These are phyloP conservation scores for Drosophila hamatofila DNA, from an alignment of 2,888 invertebrate species.

Conservation along the genomic window DNA sequence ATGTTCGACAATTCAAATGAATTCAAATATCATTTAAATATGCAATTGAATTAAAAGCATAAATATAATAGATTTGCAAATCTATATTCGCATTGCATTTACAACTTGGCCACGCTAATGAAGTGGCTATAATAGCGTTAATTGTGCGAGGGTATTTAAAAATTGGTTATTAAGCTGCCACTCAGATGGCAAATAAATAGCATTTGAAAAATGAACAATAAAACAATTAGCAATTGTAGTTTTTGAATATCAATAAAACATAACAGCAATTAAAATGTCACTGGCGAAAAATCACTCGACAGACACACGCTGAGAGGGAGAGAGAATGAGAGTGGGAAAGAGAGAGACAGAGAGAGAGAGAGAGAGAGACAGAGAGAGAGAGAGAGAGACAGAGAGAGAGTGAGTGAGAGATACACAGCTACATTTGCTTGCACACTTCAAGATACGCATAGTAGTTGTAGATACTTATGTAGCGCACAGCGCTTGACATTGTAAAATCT, in stretches of 20 bases:
- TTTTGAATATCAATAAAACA: slow-evolving; percentile 81
- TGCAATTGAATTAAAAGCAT: not conserved
- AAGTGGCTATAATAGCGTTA: slow-evolving; percentile 73
- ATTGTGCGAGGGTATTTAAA: slow-evolving; percentile 76
- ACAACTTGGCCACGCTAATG: slow-evolving; percentile 46
- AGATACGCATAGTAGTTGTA: slow-evolving; percentile 38
- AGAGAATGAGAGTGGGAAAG: too few relatives aligned
- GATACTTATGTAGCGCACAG: slow-evolving; percentile 45
- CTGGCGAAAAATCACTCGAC: slow-evolving; percentile 69
- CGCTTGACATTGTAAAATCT: slow-evolving; percentile 69
- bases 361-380: not conserved
- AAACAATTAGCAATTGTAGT: slow-evolving; percentile 78
- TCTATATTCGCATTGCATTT: slow-evolving; percentile 26
- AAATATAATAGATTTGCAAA: slow-evolving; percentile 13
- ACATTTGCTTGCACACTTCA: slow-evolving; percentile 10
- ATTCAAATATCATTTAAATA: slow-evolving; percentile 5
- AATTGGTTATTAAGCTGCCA: slow-evolving; percentile 78
- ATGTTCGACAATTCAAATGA: not conserved
- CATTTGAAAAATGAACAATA: slow-evolving; percentile 72
- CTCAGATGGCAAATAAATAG: slow-evolving; percentile 66
- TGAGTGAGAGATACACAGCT: not conserved
- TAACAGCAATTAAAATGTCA: slow-evolving; percentile 80
- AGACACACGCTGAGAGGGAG: too few relatives aligned
- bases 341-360: too few relatives aligned
- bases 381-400: not conserved